Conservation (phyloP, 2,113 vertebrate species). For the Hemibagrus wyckioides region DNA sequence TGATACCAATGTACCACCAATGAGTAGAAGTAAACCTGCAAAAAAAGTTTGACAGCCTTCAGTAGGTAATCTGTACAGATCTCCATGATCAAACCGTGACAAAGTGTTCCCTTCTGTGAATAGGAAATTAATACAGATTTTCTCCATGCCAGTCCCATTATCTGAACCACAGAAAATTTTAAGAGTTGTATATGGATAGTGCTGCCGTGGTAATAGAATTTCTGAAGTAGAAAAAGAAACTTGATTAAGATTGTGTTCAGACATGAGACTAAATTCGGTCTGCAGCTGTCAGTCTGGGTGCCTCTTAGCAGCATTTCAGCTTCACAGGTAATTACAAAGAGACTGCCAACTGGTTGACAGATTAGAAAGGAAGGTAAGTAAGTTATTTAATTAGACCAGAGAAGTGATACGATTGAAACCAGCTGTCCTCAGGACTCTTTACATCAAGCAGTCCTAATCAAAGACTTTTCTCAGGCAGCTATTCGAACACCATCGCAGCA, state of each 20-base stretch:
- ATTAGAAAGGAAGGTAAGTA: conserved; percentile 14
- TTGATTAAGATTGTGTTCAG: conserved; percentile 2
- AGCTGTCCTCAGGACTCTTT: conserved; percentile 5
- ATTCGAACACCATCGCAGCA: not conserved
- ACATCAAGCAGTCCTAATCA: conserved; percentile 21
- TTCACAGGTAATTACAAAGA: conserved; percentile 42
- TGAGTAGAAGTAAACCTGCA: not conserved
- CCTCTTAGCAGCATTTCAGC: conserved; percentile 29
- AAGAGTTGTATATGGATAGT: not conserved
- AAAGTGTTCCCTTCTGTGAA: not conserved
- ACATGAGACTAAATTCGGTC: not conserved
- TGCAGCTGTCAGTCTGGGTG: not conserved
- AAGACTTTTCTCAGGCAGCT: conserved; percentile 20
- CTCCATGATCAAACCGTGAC: conserved; percentile 6
- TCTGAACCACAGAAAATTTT: conserved; percentile 21
- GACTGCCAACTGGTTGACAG: conserved; percentile 5
- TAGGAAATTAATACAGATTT: conserved; percentile 18
- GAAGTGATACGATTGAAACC: conserved; percentile 37
- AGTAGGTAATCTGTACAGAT: not conserved
- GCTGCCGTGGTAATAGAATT: conserved; percentile 13
- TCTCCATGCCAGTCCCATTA: conserved; percentile 12
- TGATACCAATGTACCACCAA: not conserved
- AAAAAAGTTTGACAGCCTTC: not conserved
- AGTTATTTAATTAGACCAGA: conserved; percentile 45
- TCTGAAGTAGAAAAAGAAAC: conserved; percentile 7